A percentile compares a stretch with the other conserved stretches of the same genome.
Conservation (phyloP, 2,888 invertebrate species). For the Lepidocyrtoides sp. region DNA sequence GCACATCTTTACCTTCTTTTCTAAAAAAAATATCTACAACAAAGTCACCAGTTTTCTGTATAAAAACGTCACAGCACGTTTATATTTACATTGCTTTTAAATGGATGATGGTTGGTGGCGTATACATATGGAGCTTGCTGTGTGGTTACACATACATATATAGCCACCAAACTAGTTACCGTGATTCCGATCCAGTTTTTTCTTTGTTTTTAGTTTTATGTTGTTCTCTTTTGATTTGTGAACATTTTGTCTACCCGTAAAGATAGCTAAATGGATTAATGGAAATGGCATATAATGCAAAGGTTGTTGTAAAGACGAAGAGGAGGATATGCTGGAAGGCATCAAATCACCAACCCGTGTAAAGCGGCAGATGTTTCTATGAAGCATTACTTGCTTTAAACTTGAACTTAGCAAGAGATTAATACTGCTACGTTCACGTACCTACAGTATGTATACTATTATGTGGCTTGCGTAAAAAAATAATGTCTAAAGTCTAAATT, state of each 20-base stretch:
- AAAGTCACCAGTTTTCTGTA: no score
- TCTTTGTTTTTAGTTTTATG: neutral
- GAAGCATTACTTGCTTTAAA: conserved; percentile 5
- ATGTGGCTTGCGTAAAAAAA: neutral
- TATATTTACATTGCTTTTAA: no score
- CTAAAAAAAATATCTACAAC: neutral
- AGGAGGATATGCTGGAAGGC: conserved; percentile 34
- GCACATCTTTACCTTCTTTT: neutral
- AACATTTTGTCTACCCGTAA: neutral
- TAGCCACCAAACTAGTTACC: neutral
- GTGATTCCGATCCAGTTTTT: conserved; percentile 44
- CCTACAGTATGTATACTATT: no score
- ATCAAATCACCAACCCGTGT: neutral
- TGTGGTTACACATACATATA: neutral
- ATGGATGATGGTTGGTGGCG: neutral
- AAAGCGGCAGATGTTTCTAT: conserved; percentile 50
- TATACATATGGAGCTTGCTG: neutral
- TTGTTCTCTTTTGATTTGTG: neutral
- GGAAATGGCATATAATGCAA: neutral
- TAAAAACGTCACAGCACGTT: no score
- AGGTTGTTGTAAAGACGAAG: neutral
- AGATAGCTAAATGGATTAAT: no score
- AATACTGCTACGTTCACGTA: no score
- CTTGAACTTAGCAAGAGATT: conserved; percentile 10
- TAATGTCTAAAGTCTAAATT: neutral